These are phyloP conservation scores for Caenorhabditis sinica DNA, from an alignment of 2,888 invertebrate genomes.

Conservation along the genomic window DNA sequence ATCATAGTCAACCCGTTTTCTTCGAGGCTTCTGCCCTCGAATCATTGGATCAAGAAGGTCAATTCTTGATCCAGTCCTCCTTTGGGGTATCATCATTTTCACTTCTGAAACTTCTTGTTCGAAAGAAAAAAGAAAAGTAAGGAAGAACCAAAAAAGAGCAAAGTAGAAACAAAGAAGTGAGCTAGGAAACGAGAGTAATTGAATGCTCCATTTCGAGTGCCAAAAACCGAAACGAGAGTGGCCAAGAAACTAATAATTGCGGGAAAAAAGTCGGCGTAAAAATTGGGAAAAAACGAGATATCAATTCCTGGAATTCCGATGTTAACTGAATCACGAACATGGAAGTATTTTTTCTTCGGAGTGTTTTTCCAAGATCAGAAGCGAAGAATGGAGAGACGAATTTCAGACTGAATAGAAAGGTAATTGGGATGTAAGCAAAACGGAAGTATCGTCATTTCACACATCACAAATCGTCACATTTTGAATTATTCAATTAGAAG, in stretches of 20 bases:
- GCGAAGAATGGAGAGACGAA: neutral
- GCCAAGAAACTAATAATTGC: slow-evolving; percentile 21
- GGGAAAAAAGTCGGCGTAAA: slow-evolving; percentile 2
- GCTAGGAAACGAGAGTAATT: slow-evolving; percentile 21
- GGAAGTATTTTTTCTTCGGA: neutral
- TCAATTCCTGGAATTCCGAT: neutral
- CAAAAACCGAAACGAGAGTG: slow-evolving; percentile 19
- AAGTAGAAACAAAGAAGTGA: slow-evolving; percentile 20
- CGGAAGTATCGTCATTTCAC: neutral
- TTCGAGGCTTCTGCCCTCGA: slow-evolving; percentile 45
- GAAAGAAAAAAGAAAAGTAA: neutral
- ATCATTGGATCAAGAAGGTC: slow-evolving; percentile 56
- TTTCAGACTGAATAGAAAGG: slow-evolving; percentile 1
- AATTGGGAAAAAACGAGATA: neutral
- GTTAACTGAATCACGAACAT: neutral
- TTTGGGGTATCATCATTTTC: slow-evolving; percentile 42
- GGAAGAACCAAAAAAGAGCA: neutral
- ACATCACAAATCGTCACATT: slow-evolving; percentile 1
- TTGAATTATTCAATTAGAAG: neutral
- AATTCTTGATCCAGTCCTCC: slow-evolving; percentile 43
- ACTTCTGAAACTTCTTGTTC: slow-evolving; percentile 5
- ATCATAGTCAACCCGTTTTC: slow-evolving; percentile 63
- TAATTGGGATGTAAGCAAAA: slow-evolving; percentile 8
- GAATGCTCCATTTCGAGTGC: slow-evolving; percentile 25
- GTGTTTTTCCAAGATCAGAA: neutral